Evolutionary conservation across 2,113 vertebrate species (phyloP).

Genomic region (Cepphus grylle): DNA sequence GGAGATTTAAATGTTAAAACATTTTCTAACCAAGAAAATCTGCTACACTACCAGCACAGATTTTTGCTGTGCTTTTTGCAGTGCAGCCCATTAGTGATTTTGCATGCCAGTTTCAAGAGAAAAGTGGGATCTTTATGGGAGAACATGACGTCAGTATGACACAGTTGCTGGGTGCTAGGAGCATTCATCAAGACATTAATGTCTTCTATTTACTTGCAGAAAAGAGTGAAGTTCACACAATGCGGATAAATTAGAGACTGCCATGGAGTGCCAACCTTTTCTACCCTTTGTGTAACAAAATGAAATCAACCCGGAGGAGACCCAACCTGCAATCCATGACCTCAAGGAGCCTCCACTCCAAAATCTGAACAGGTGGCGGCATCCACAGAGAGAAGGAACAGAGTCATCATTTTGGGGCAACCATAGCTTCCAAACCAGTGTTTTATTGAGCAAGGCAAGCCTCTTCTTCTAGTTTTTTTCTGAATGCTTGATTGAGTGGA

Average conservation of each 20-base stretch:
- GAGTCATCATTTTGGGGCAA: not conserved
- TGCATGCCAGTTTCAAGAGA: not conserved
- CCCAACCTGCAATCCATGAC: not conserved
- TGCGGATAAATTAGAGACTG: not conserved
- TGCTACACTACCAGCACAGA: not conserved
- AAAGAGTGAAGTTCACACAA: not conserved
- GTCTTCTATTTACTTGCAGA: not conserved
- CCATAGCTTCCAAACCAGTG: not conserved
- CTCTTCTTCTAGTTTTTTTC: not conserved
- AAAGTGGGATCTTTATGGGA: not conserved
- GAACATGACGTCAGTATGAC: not conserved
- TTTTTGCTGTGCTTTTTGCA: not conserved
- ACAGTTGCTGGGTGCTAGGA: not conserved
- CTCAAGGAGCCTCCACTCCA: not conserved
- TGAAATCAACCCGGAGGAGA: not conserved
- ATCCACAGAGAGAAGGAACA: not conserved
- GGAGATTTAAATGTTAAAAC: not conserved
- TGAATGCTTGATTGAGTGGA: not conserved
- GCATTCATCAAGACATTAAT: not conserved
- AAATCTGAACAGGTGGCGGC: not conserved
- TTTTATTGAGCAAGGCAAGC: not conserved
- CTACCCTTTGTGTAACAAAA: not conserved
- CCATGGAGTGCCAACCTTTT: not conserved
- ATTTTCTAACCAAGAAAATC: not conserved
- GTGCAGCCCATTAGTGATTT: not conserved